Conservation (phyloP, 1,140 invertebrate species). For the Drosophila eugracilis region DNA sequence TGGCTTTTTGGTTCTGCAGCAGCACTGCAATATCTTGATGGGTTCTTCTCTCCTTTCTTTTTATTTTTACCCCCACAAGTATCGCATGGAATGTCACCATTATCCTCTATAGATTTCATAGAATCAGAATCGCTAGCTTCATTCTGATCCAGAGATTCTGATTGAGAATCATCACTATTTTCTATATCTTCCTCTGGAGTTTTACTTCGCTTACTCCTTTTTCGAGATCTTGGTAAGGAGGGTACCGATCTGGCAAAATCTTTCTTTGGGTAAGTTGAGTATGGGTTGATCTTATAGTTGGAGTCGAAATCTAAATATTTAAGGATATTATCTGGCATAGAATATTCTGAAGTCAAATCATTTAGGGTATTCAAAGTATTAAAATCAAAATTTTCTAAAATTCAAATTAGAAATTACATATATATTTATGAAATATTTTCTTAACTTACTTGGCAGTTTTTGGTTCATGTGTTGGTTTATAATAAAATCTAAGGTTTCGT, state of each 20-base stretch:
- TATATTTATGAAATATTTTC: not conserved
- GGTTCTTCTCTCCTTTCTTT: constrained; percentile 26
- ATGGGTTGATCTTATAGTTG: not conserved
- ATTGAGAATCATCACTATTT: not conserved
- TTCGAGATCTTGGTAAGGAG: not conserved
- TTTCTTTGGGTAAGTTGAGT: not conserved
- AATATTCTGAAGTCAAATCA: constrained; percentile 6
- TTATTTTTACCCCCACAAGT: constrained; percentile 52
- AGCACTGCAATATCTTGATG: not conserved
- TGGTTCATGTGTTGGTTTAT: constrained; percentile 4
- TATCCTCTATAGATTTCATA: constrained; percentile 1
- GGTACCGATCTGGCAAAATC: too few relatives aligned
- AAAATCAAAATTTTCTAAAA: not conserved
- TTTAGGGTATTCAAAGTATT: not conserved
- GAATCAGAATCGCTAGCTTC: not conserved
- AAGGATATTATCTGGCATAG: not conserved
- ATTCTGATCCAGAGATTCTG: not conserved
- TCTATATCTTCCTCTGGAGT: not conserved
- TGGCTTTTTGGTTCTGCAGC: not conserved
- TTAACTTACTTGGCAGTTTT: constrained; percentile 5
- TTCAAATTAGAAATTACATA: too few relatives aligned
- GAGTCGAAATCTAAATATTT: not conserved
- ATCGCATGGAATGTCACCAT: constrained; percentile 27
- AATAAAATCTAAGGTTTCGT: constrained; percentile 5
- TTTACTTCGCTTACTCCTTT: not conserved